Base-by-base conservation (phyloP, 2,888 invertebrate species). In the Drosophila fulvimacula region DNA sequence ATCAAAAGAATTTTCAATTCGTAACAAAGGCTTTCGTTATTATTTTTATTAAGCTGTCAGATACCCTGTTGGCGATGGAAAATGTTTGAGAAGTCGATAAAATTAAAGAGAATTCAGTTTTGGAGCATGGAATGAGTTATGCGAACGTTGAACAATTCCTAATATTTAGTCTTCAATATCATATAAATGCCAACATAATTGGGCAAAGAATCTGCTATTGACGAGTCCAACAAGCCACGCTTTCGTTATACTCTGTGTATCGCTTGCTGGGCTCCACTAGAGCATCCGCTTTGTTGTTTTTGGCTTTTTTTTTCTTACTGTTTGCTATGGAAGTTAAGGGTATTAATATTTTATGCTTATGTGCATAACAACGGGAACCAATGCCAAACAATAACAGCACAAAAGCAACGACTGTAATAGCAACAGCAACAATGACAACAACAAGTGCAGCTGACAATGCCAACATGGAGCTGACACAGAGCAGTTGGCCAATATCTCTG, bases 341-440 rank as follows among this genome's bases (percentile, higher is more conserved):
- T 64, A 77, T 81, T 79, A 82, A 81, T 85, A 72, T 77, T 81
- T 81, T 72, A 73, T 77, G 77, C 73, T 72, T 69, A 78, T 82
- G 78, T 72, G 82, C 69, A 72, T 70, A 73, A 70, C 66, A 73
- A 74, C 79, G 74, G 65, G 64, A 24, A 24, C 30, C 42, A 38
- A 42, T 53, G 56, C 42, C 66, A 68, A 58, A 58, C 60, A 75
- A 64, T 49, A 71, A 63, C 53, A 60, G 15, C 44, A 51, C 27
- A 42, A 55, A 62, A 30, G 48, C 53, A 56, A 58, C 48, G 59
- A 48, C 30, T 64, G 38, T n/a, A 64, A n/a, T 7, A 38, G 32
- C 36, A 59, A 19, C 19, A 49, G 21, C 41, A 44, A 41, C 38
- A 69, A 17, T 30, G 44, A 30, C 57, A 66, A 17, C 48, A 53